Conservation (phyloP, 2,113 vertebrate species). For the Grantiella picta region DNA sequence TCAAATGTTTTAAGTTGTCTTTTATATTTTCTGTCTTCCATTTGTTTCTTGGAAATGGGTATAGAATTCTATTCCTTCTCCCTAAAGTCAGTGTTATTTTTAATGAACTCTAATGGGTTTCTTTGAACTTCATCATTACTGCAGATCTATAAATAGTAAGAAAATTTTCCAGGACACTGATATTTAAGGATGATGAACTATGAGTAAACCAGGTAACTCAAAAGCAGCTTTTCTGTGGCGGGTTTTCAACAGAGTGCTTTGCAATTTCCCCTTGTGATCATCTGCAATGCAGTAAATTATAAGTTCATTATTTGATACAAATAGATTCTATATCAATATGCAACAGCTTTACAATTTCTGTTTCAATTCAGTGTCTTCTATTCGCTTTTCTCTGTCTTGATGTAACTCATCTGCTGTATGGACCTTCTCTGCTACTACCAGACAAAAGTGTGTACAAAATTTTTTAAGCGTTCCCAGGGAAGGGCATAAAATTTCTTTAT, state of each 20-base stretch:
- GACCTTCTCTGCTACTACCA: background rate
- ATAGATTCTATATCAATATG: background rate
- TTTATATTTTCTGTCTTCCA: background rate
- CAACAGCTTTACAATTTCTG: background rate
- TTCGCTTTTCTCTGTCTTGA: background rate
- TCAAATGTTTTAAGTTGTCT: background rate
- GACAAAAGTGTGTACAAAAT: background rate
- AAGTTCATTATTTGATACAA: background rate
- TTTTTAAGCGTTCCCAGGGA: background rate
- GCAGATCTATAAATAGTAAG: background rate
- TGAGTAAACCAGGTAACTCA: background rate
- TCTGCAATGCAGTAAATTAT: background rate
- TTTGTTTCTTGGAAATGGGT: background rate
- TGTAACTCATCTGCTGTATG: background rate
- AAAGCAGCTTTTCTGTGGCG: background rate
- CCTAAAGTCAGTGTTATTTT: background rate
- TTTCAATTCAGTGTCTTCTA: background rate
- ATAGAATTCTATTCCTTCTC: background rate
- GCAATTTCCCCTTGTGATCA: background rate
- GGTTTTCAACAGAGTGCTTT: background rate
- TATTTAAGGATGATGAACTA: background rate
- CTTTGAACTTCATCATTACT: background rate
- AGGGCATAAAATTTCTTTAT: background rate
- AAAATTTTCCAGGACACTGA: background rate
- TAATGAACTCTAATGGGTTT: background rate